These are phyloP conservation scores for Lasioglossum pauxillum DNA, from an alignment of 2,888 invertebrate species.

Conservation along the genomic window DNA sequence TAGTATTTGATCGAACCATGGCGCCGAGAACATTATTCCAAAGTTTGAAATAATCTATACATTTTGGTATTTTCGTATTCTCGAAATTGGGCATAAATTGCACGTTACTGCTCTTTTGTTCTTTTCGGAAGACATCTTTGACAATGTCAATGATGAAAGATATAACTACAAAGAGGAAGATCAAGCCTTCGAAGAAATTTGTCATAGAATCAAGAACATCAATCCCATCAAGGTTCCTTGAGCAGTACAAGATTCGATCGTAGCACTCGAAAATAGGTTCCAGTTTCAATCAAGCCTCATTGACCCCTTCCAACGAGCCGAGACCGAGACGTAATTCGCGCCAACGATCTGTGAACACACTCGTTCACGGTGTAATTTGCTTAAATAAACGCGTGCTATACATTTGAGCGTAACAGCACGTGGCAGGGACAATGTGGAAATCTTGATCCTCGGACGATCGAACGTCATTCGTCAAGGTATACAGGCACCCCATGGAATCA, in stretches of 20 bases:
- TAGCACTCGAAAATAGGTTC: neutral
- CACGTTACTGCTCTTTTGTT: too few relatives aligned
- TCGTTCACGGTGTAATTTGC: conserved; percentile 50
- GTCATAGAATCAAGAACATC: neutral
- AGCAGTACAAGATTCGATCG: neutral
- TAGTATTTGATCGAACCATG: too few relatives aligned
- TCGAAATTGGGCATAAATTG: too few relatives aligned
- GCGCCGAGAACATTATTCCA: too few relatives aligned
- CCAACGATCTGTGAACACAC: conserved; percentile 34
- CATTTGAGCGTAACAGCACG: conserved; percentile 64
- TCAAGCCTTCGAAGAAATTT: neutral
- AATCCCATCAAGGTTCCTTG: neutral
- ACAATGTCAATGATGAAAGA: too few relatives aligned
- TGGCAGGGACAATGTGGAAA: conserved; percentile 65
- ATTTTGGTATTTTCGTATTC: too few relatives aligned
- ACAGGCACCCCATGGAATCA: conserved; percentile 51
- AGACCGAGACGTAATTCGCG: conserved; percentile 6
- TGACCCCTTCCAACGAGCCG: conserved; percentile 27
- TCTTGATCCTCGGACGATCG: conserved; percentile 68
- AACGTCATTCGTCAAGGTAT: conserved; percentile 71
- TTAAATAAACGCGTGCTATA: conserved; percentile 40
- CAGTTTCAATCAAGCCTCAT: conserved; percentile 13
- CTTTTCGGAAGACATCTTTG: too few relatives aligned
- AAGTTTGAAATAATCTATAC: too few relatives aligned
- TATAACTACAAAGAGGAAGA: too few relatives aligned